Base-by-base conservation (phyloP, 2,888 invertebrate genomes). In the Acheta domesticus region DNA sequence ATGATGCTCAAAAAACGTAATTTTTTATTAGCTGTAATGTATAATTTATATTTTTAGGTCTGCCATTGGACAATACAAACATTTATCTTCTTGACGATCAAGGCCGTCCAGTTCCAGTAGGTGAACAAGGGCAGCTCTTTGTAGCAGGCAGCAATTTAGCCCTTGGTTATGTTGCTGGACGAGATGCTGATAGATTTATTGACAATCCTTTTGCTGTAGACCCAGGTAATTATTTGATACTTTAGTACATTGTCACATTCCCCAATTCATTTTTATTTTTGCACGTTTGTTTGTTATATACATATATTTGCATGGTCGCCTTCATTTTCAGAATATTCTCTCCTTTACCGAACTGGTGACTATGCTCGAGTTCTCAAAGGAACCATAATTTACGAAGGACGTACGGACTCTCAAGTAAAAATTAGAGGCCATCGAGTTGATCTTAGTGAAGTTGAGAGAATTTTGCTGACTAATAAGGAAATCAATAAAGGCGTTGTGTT, bases 351-450 rank as follows among this genome's bases (percentile, higher is more conserved):
- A 79, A 96, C 96, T 1, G 96, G 96, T 0, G 96, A 96, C 86
- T 96, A 91, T 83, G 96, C 94, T 0, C 90, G 91, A 19, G 87
- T 95, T 0, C 88, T 91, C 78, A 92, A 93, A 83, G 92, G 91
- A 0, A 89, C 90, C 12, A 83, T 89, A 12, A 86, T 96, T 48
- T 87, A 92, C 80, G 94, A 96, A 83, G 96, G 96, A 0, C 90
- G 96, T 49, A 93, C 93, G 0, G 96, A 96, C 86, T 93, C 95
- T 0, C 96, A 96, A 86, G 81, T 82, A 20, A 97, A 96, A 89
- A 92, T 96, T 79, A 89, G 96, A 75, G 97, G 97, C 0, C 94
- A 96, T 84, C 88, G 96, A 14, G 94, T 97, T 0, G 96, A 96
- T 85, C 88, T 96, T 77, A 90, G 92, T 2, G 96, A 97, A 88